Evolutionary conservation across 2,797 vertebrate species (phyloP).

Genomic region (Neosilurus mollespiculum): DNA sequence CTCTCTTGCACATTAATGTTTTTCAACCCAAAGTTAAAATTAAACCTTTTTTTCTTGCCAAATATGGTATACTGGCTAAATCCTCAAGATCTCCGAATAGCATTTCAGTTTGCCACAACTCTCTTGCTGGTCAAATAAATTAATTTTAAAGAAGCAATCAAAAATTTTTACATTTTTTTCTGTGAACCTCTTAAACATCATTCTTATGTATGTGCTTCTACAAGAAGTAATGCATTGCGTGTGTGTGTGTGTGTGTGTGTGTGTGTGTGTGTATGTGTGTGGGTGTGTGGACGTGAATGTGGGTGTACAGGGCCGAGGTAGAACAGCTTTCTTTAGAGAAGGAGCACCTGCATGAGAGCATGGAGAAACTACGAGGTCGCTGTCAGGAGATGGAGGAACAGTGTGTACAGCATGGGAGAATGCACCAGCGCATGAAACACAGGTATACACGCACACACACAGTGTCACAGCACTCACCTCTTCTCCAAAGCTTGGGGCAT

Average conservation of each 20-base stretch:
- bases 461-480: neutral
- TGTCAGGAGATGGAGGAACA: conserved; percentile 86
- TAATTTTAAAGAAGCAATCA: neutral
- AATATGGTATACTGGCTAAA: neutral
- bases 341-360: conserved; percentile 75
- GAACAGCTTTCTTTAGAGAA: conserved; percentile 84
- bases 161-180: conserved; percentile 5
- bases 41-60: neutral
- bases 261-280: conserved; percentile 26
- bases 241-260: neutral
- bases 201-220: neutral
- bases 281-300: conserved; percentile 36
- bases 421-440: conserved; percentile 90
- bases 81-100: conserved; percentile 18
- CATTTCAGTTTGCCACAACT: conserved; percentile 19
- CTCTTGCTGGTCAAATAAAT: conserved; percentile 2
- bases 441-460: conserved; percentile 70
- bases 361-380: conserved; percentile 79
- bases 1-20: neutral
- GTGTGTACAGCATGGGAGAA: conserved; percentile 87
- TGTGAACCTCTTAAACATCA: neutral
- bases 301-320: conserved; percentile 74
- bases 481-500: neutral
- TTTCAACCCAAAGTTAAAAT: conserved; percentile 30
- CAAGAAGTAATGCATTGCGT: neutral